Base-by-base conservation (phyloP, 2,888 invertebrate genomes). In the Syrista parreyssii region DNA sequence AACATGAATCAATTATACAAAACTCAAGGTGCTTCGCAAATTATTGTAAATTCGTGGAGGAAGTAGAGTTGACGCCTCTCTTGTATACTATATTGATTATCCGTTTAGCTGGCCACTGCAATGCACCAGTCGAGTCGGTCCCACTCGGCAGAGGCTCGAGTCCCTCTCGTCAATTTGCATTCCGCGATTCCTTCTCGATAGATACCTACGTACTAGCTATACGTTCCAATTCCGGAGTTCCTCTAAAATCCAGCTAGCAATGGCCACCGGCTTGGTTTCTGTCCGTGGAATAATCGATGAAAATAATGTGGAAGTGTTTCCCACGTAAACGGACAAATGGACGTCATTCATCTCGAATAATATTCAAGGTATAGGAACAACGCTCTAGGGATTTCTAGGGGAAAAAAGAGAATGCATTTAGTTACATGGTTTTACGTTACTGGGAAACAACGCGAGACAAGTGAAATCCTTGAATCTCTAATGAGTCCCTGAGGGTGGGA, bases 31-130 rank as follows among this genome's bases (percentile, higher is more conserved):
- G 55, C 23, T 23, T 55, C 55, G 23, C 9, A 23, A 55, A 80
- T 81, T 68, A 82, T 82, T 81, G 84, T 82, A 84, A 84, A 86
- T 85, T 84, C 82, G 80, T 82, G 76, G 82, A 76, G 81, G 82
- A 85, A 84, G 81, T 86, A 81, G 82, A 83, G 84, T 87, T 88
- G 86, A 88, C 88, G 88, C 84, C 85, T 55, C 55, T 55, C 55
- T 88, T 84, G 83, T 84, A 81, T 55, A 55, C 55, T 86, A 87
- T 88, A 88, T 88, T 84, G 88, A 88, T 88, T 88, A 88, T 88
- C 85, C 85, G 85, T 87, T 86, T 85, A 87, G 82, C 84, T 82
- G 84, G 85, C 86, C 85, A 88, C 88, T 88, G 88, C 88, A 88
- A 87, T 88, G 88, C 88, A 88, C 88, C 88, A 88, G 84, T 85